Base-by-base conservation (phyloP, 2,113 vertebrate genomes). In the Tetrax tetrax region DNA sequence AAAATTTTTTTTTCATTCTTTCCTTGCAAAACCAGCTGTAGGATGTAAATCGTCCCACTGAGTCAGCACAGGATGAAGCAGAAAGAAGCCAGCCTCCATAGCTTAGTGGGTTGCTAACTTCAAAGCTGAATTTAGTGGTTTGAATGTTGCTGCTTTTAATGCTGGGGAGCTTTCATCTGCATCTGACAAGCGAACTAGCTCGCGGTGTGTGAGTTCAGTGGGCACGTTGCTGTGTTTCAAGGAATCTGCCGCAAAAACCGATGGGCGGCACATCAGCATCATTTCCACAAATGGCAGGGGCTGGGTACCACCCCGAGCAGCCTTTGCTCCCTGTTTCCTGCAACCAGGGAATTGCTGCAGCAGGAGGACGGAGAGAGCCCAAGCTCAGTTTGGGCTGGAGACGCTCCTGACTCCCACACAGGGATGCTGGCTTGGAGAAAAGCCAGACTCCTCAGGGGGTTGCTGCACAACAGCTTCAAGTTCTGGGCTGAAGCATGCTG, bases 81-180 rank as follows among this genome's bases (percentile, higher is more conserved):
- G 96, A 71, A 29, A 56, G 95, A 38, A 91, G 87, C 38, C 93
- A 82, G 84, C 94, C 93, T 94, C 81, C 84, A 2, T 38, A 53
- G 71, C 95, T 90, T 75, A 51, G 85, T 74, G 95, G 71, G 78
- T 51, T 95, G 92, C 88, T 74, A 56, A 90, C 95, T 96, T 94
- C 92, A 92, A 90, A 94, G 95, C 95, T 59, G 87, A 92, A 80
- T 94, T 92, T 72, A 74, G 82, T 0, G 3, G 33, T 14, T 74
- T 54, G 59, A 66, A 31, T 13, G 56, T 25, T 59, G 64, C 54
- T 96, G 93, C 91, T 84, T 64, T 43, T 89, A 11, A 5, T 47
- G 85, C 38, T 50, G 82, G 64, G 91, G 87, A 94, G 90, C 87
- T 92, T 92, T 93, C 78, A 63, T 68, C 88, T 91, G 1, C 8